Base-by-base conservation (phyloP, 2,797 vertebrate species). In the Phoeniculus purpureus region DNA sequence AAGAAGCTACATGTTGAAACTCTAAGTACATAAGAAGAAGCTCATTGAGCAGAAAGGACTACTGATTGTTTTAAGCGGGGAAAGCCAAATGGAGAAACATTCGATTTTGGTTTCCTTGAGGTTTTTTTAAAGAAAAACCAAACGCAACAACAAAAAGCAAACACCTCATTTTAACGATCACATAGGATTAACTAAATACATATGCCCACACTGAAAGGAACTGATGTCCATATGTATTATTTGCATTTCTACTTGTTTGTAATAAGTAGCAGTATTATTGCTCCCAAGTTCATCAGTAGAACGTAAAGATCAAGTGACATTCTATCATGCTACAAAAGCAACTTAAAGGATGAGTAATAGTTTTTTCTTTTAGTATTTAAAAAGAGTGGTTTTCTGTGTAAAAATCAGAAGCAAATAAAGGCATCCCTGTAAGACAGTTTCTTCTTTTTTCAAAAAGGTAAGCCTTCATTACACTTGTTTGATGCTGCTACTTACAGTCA, bases 171-270 rank as follows among this genome's bases (percentile, higher is more conserved):
- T 54, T 64, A 67, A 8, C 80, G 23, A 77, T 4, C 14, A 60
- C 26, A 59, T 2, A 32, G 6, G 8, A 55, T 55, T 54, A 19
- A 77, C 56, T 66, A 71, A 25, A 37, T 18, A n/a, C 1, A 43
- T 6, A 37, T 3, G 60, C 5, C 12, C n/a, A 4, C 40, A 77
- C 3, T 4, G 25, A 85, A 81, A 85, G 7, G 17, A 61, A 34
- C n/a, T 22, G 14, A 50, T 2, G 3, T 54, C 27, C 51, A 26
- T 26, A 65, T 0, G 0, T 32, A 64, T 47, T 48, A 45, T 9
- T 59, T 76, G 9, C 55, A 21, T 37, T 90, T 62, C 31, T 70
- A 62, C 23, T 59, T 40, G 50, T 31, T 60, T 72, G 61, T 54
- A 75, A 56, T 10, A 17, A 75, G 54, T 4, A 87, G 3, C 20